Conservation (phyloP, 2,888 invertebrate species). For the Apamea monoglypha region DNA sequence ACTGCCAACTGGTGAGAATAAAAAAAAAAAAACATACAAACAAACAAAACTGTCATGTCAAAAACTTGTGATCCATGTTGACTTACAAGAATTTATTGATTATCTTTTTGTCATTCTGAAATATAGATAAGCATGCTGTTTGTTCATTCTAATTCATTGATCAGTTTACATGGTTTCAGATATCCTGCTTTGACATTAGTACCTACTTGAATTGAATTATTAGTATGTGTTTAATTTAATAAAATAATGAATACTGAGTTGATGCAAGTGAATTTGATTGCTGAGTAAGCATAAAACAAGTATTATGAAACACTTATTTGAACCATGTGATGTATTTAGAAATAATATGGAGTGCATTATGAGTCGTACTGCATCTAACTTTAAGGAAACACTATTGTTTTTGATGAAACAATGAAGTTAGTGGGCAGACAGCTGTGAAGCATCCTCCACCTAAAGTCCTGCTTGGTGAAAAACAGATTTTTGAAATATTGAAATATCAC, state of each 20-base stretch:
- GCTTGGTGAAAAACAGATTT: background rate
- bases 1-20: conserved; percentile 44
- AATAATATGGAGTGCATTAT: background rate
- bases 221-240: background rate
- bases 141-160: conserved; percentile 41
- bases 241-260: conserved; percentile 13
- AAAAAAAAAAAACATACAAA: conserved; percentile 38
- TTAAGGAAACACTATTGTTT: conserved; percentile 1
- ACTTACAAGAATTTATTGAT: conserved; percentile 51
- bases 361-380: background rate
- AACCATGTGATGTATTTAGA: conserved; percentile 8
- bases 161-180: conserved; percentile 34
- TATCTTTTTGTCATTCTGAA: conserved; percentile 48
- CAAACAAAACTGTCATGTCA: conserved; percentile 57
- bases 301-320: conserved; percentile 6
- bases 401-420: background rate
- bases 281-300: conserved; percentile 13
- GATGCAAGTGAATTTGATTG: background rate
- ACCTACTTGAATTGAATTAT: background rate
- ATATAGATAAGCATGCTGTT: conserved; percentile 36
- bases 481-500: background rate
- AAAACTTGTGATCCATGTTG: conserved; percentile 33
- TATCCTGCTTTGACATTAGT: conserved; percentile 17
- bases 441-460: background rate
- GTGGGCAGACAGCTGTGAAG: background rate